These are phyloP conservation scores for Chrysopa pallens DNA, from an alignment of 1,140 invertebrate genomes.

Conservation along the genomic window DNA sequence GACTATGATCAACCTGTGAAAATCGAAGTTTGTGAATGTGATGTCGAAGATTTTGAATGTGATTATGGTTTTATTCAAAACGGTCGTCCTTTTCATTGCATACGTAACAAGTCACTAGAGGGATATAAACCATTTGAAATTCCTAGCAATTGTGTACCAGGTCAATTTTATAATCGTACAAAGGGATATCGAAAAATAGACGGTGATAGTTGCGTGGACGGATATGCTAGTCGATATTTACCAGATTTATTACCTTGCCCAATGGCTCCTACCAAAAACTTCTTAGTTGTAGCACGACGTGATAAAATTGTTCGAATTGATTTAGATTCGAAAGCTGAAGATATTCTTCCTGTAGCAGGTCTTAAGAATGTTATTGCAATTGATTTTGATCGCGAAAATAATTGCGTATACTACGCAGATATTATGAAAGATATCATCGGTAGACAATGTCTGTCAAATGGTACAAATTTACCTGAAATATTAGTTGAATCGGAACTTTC, in stretches of 20 bases:
- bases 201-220: conserved; percentile 52
- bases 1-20: conserved; percentile 50
- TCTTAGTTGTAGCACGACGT: conserved; percentile 54
- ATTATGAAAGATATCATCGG: conserved; percentile 57
- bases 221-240: conserved; percentile 39
- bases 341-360: conserved; percentile 40
- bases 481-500: conserved; percentile 48
- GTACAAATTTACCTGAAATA: conserved; percentile 36
- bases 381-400: conserved; percentile 63
- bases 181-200: conserved; percentile 64
- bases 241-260: conserved; percentile 43
- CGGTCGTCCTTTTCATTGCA: conserved; percentile 24
- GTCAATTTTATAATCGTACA: conserved; percentile 52
- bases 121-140: conserved; percentile 31
- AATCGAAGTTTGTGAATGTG: conserved; percentile 57
- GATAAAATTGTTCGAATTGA: conserved; percentile 51
- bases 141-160: conserved; percentile 41
- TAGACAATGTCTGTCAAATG: conserved; percentile 40
- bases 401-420: conserved; percentile 72
- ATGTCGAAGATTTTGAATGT: conserved; percentile 68
- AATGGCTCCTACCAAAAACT: conserved; percentile 41
- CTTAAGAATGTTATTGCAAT: conserved; percentile 61
- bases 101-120: conserved; percentile 28
- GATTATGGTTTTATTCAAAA: conserved; percentile 32
- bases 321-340: conserved; percentile 32